Percentiles rank a stretch among this genome's conserved stretches.
phyloP scores from a whole-genome alignment of 2,113 vertebrate species.

The Butastur rufipennis region DNA sequence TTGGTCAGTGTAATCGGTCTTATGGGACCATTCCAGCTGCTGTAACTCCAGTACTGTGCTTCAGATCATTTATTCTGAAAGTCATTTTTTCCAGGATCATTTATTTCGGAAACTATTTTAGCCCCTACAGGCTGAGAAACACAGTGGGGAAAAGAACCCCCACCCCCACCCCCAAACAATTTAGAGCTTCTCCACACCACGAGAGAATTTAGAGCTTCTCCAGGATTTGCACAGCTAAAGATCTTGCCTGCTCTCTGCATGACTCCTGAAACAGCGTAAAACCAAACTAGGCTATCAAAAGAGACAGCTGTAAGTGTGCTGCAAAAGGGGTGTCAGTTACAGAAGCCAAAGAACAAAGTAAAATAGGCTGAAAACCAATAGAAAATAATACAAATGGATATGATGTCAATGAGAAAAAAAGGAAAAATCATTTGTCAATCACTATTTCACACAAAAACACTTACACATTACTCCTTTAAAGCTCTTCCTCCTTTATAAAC shows the following conservation, averaged over 20 bases:
- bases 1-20: not conserved
- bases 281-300: not conserved
- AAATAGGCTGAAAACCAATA: not conserved
- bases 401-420: not conserved
- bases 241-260: not conserved
- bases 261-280: not conserved
- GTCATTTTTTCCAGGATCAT: not conserved
- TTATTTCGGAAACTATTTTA: not conserved
- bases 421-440: not conserved
- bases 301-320: not conserved
- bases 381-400: not conserved
- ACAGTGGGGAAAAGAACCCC: not conserved
- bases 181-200: not conserved
- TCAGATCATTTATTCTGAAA: constrained; percentile 6
- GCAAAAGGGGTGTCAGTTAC: accelerated
- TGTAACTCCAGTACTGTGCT: not conserved
- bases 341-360: not conserved
- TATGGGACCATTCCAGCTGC: not conserved
- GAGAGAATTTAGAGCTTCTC: not conserved
- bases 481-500: not conserved
- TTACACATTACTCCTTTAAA: not conserved
- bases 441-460: not conserved
- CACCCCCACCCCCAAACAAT: too few relatives aligned
- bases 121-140: not conserved
- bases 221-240: not conserved